phyloP scores from a whole-genome alignment of 2,113 vertebrate species.

The Rhea pennata region DNA sequence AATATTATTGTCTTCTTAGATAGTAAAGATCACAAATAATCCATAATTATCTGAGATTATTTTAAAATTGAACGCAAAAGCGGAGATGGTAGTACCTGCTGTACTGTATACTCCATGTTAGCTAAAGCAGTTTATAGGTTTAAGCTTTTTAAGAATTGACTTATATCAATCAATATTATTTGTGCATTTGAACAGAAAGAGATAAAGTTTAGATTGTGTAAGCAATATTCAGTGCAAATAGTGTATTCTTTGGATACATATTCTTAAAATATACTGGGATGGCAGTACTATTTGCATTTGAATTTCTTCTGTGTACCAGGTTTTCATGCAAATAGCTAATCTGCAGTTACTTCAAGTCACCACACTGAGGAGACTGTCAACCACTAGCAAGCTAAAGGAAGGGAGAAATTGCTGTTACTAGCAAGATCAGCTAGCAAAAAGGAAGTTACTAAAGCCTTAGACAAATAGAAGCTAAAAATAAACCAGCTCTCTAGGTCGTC shows the following conservation, averaged over 20 bases:
- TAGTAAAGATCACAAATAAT: not conserved
- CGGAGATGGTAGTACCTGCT: not conserved
- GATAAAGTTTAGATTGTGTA: not conserved
- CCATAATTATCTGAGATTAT: rapidly evolving
- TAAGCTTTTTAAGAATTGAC: not conserved
- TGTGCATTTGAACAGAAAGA: not conserved
- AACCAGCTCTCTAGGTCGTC: not conserved
- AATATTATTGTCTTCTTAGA: not conserved
- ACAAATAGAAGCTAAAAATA: not conserved
- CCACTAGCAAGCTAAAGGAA: not conserved
- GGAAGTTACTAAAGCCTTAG: rapidly evolving
- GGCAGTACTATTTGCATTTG: rapidly evolving
- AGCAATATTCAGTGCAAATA: not conserved
- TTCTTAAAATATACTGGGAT: not conserved
- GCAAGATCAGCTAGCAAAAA: rapidly evolving
- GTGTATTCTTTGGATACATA: rapidly evolving
- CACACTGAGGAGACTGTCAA: slow-evolving; percentile 4
- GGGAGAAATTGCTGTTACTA: not conserved
- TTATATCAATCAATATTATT: not conserved
- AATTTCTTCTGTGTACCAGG: rapidly evolving
- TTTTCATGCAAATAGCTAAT: rapidly evolving
- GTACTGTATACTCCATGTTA: rapidly evolving
- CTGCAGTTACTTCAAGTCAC: not conserved
- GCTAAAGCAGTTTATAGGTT: not conserved
- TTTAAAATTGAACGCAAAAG: not conserved